phyloP scores from a whole-genome alignment of 2,113 vertebrate genomes.

The Morone saxatilis region DNA sequence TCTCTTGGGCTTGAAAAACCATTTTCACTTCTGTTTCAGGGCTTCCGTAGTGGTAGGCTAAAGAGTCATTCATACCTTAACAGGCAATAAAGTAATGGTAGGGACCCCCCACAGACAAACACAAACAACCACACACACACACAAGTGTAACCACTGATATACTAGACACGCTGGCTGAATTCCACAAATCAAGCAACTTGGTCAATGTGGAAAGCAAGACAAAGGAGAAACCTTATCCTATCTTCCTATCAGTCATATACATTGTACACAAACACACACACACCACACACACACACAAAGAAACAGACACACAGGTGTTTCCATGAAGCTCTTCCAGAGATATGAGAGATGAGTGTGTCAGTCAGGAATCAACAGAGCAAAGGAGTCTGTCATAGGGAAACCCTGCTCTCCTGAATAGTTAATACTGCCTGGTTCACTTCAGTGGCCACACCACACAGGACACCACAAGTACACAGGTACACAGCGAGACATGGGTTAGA shows the following conservation, averaged over 20 bases:
- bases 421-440: slow-evolving; percentile 71
- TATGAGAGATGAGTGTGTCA: slow-evolving; percentile 71
- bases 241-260: slow-evolving; percentile 38
- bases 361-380: slow-evolving; percentile 73
- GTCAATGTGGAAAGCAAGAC: slow-evolving; percentile 29
- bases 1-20: too few species aligned
- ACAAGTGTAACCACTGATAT: slow-evolving; percentile 17
- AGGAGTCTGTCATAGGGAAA: slow-evolving; percentile 68
- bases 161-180: slow-evolving; percentile 23
- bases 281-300: neutral
- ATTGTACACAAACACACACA: slow-evolving; percentile 6
- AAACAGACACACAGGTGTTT: slow-evolving; percentile 37
- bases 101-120: too few species aligned
- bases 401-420: slow-evolving; percentile 80
- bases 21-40: too few species aligned
- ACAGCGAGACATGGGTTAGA: neutral
- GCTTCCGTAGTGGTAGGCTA: too few species aligned
- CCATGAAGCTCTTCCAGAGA: slow-evolving; percentile 52
- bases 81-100: too few species aligned
- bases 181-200: slow-evolving; percentile 43
- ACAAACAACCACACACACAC: neutral
- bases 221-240: slow-evolving; percentile 63
- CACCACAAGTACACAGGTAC: slow-evolving; percentile 47
- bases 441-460: slow-evolving; percentile 68
- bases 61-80: too few species aligned